phyloP scores from a whole-genome alignment of 1,140 invertebrate genomes.

The Procambarus virginalis region DNA sequence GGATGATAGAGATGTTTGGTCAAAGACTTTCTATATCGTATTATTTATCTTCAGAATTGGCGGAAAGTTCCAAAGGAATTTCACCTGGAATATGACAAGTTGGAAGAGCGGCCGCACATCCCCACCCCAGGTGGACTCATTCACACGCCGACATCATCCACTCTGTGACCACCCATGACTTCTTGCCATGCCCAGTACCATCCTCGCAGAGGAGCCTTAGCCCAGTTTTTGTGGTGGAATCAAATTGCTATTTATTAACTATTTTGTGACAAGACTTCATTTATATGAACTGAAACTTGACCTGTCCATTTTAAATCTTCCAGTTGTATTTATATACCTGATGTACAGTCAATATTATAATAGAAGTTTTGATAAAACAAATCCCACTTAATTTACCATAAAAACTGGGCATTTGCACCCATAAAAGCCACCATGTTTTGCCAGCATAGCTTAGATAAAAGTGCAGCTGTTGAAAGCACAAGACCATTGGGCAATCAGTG shows the following conservation, averaged over 20 bases:
- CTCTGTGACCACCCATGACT: conserved; percentile 52
- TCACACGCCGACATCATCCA: conserved; percentile 43
- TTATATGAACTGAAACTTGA: conserved; percentile 38
- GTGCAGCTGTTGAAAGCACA: conserved; percentile 8
- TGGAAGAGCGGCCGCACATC: conserved; percentile 87
- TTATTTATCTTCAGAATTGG: conserved; percentile 73
- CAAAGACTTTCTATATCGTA: no score
- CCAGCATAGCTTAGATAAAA: not conserved
- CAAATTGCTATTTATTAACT: conserved; percentile 58
- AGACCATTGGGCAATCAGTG: conserved; percentile 14
- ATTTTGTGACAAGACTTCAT: conserved; percentile 47
- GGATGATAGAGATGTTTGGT: no score
- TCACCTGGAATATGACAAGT: conserved; percentile 96
- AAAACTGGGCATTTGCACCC: conserved; percentile 20
- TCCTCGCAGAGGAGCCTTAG: conserved; percentile 51
- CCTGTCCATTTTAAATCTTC: conserved; percentile 56
- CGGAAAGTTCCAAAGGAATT: conserved; percentile 89
- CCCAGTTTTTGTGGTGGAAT: conserved; percentile 59
- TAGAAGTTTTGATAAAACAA: conserved; percentile 21
- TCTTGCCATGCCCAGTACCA: conserved; percentile 47
- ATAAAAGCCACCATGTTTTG: conserved; percentile 25
- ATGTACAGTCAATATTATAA: conserved; percentile 32
- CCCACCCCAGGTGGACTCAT: conserved; percentile 40
- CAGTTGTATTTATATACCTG: conserved; percentile 55
- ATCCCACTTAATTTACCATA: conserved; percentile 6